phyloP scores from a whole-genome alignment of 2,797 vertebrate species.

The Heliangelus exortis region DNA sequence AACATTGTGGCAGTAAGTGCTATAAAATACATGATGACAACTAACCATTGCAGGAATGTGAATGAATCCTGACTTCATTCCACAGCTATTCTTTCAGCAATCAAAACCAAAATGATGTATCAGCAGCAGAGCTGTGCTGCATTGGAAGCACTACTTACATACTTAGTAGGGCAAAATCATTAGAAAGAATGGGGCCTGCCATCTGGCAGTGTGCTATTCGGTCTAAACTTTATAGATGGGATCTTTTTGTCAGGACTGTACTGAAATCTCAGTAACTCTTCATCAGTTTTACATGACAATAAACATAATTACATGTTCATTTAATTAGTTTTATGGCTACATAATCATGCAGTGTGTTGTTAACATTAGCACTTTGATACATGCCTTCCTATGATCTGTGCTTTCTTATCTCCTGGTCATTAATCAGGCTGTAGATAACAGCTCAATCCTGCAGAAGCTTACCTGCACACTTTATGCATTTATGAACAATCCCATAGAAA shows the following conservation, averaged over 20 bases:
- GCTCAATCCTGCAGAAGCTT: neutral
- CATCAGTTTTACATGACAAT: neutral
- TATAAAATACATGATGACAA: neutral
- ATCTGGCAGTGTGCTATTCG: neutral
- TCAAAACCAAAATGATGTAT: conserved; percentile 49
- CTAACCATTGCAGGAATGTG: neutral
- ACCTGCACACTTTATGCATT: no score
- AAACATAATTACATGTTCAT: neutral
- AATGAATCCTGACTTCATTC: conserved; percentile 1
- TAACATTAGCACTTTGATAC: neutral
- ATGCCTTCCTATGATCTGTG: neutral
- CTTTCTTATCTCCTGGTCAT: neutral
- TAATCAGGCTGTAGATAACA: neutral
- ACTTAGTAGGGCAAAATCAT: neutral
- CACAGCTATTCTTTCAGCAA: conserved; percentile 30
- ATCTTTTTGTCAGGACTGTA: neutral
- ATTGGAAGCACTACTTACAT: conserved; percentile 21
- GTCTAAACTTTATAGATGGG: neutral
- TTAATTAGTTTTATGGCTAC: neutral
- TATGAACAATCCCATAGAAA: neutral
- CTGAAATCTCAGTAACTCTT: neutral
- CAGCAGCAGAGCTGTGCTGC: conserved; percentile 10
- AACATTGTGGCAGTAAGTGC: neutral
- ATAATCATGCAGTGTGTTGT: neutral
- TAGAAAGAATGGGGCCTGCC: neutral